Evolutionary conservation across 2,113 vertebrate species (phyloP), one percentile per base, ranked within the genome.

Genomic region (Pelecanus crispus): DNA sequence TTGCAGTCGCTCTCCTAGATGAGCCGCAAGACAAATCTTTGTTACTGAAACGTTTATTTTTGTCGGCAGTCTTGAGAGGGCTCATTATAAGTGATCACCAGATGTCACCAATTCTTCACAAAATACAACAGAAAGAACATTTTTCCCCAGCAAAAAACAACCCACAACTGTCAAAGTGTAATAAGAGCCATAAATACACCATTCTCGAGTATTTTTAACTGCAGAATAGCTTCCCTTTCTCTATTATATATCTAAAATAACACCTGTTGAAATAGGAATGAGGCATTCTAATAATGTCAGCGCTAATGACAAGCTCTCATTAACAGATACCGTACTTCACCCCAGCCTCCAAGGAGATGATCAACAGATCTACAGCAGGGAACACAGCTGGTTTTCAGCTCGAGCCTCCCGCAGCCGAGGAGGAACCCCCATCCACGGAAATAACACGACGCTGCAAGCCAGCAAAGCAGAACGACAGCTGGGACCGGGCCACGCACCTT

Each of bases 81-180:
- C 29, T 95, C 91, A 44, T 95, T 92, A 65, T 25, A 84, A 87
- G 42, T 13, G 34, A 92, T 94, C 95, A 93, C 80, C 94, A 95
- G 94, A 95, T 95, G 86, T 94, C 94, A 96, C 65, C 68, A 84
- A 86, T 91, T 91, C 80, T 81, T 94, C 88, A 89, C 65, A 89
- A 92, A 93, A 84, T 26, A 75, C 56, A 86, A 81, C 34, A 56
- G 59, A 85, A 90, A 72, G 47, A 66, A 74, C 8, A 2, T 52
- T 75, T 78, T 82, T 10, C 31, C 31, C 65, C 71, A 55, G 59
- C 7, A 82, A 72, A 86, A 74, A 90, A 5, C 28, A 91, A 21
- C 49, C 36, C 40, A 73, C 61, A 59, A 67, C 36, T 3, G 3
- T 72, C 80, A 56, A 52, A 92, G 28, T 14, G 21, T n/a, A 90